Percentiles rank a stretch among this genome's conserved stretches.
Conservation (phyloP, 2,113 vertebrate genomes). For the Heterochromis multidens region DNA sequence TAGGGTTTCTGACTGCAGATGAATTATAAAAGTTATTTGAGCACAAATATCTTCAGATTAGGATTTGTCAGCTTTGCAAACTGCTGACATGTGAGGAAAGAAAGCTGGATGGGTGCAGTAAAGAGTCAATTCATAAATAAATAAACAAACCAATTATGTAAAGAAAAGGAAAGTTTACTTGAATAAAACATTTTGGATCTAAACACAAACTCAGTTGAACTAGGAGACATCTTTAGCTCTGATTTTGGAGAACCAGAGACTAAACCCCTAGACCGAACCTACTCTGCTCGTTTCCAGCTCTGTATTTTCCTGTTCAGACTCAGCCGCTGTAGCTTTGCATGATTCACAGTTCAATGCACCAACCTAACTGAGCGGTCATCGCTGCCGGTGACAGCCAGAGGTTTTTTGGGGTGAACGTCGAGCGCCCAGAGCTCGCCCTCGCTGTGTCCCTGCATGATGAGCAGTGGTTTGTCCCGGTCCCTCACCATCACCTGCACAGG, state of each 20-base stretch:
- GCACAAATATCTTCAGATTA: neutral
- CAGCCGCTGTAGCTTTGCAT: neutral
- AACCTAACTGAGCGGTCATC: slow-evolving; percentile 95
- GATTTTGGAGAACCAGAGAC: too few species aligned
- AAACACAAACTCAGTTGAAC: neutral
- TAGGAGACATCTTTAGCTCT: neutral
- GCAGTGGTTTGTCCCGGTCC: slow-evolving; percentile 91
- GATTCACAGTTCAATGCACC: neutral
- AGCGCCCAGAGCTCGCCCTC: slow-evolving; percentile 97
- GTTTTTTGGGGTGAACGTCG: slow-evolving; percentile 91
- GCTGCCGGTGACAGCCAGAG: slow-evolving; percentile 91
- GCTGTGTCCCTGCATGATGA: slow-evolving; percentile 93
- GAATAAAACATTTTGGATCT: too few species aligned
- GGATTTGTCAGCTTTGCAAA: neutral
- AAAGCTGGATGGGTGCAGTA: too few species aligned
- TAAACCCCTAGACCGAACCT: neutral
- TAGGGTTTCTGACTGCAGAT: neutral
- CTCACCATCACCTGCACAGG: slow-evolving; percentile 81
- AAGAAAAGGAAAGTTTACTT: neutral
- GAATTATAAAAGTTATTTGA: neutral
- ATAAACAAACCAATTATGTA: neutral
- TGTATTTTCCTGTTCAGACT: neutral
- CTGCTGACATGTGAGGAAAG: too few species aligned
- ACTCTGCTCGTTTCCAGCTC: neutral
- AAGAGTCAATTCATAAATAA: neutral